phyloP scores from a whole-genome alignment of 2,888 invertebrate genomes.

The Microplitis deprimator region DNA sequence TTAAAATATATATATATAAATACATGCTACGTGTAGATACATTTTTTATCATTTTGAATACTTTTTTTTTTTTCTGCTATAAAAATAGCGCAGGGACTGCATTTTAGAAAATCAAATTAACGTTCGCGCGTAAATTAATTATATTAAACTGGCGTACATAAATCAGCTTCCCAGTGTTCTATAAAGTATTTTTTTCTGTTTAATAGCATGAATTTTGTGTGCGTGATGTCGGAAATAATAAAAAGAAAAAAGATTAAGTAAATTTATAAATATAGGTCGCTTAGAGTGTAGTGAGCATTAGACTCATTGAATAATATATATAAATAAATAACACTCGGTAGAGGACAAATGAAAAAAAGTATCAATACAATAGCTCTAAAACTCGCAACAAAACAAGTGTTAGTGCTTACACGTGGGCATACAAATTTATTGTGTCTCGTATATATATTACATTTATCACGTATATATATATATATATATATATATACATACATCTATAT shows the following conservation, averaged over 20 bases:
- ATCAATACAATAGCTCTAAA: background rate
- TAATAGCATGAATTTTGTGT: background rate
- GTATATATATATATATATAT: background rate
- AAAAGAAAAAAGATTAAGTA: background rate
- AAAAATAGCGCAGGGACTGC: no score
- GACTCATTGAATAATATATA: background rate
- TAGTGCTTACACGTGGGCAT: background rate
- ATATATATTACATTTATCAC: conserved; percentile 1
- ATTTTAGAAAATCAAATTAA: no score
- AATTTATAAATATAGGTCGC: conserved; percentile 9
- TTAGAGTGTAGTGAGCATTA: background rate
- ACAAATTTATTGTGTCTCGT: background rate
- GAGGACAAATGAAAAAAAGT: background rate
- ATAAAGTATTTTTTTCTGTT: background rate
- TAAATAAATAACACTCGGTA: conserved; percentile 4
- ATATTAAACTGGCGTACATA: background rate
- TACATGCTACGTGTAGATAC: no score
- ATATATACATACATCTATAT: background rate
- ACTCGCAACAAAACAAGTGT: background rate
- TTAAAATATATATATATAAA: no score
- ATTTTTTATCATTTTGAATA: no score
- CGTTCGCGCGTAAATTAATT: background rate
- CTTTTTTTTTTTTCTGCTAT: no score
- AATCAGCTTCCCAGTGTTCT: background rate
- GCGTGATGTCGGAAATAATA: background rate